A percentile compares a stretch with the other conserved stretches of the same genome.
Evolutionary conservation across 2,888 invertebrate species (phyloP).

Genomic region (Eustalomyia histrio): DNA sequence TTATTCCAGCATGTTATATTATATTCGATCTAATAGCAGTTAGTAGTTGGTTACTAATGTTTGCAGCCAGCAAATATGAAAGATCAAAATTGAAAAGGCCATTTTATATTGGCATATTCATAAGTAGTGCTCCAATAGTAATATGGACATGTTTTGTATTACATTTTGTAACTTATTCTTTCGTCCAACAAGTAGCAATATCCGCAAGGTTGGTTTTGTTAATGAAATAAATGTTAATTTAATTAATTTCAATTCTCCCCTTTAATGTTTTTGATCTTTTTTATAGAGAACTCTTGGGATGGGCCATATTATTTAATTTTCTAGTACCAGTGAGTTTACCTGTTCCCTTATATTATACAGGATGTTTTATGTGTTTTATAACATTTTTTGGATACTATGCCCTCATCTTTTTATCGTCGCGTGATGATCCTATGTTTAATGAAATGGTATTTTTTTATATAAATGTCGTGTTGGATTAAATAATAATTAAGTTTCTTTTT

Average conservation of each 20-base stretch:
- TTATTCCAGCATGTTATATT: conserved; percentile 49
- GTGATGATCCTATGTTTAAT: conserved; percentile 80
- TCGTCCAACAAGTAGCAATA: conserved; percentile 82
- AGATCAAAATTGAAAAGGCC: conserved; percentile 53
- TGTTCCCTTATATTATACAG: conserved; percentile 83
- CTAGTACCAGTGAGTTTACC: conserved; percentile 87
- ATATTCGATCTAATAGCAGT: conserved; percentile 47
- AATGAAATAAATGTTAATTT: background rate
- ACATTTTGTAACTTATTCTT: conserved; percentile 82
- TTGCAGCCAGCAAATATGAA: conserved; percentile 53
- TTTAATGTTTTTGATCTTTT: conserved; percentile 1
- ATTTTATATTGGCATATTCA: conserved; percentile 46
- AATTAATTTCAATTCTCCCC: background rate
- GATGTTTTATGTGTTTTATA: conserved; percentile 81
- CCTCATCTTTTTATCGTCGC: conserved; percentile 82
- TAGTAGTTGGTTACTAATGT: conserved; percentile 59
- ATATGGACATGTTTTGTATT: conserved; percentile 82
- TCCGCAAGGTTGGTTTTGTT: conserved; percentile 77
- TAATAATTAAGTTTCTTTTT: conserved; percentile 14
- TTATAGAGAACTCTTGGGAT: conserved; percentile 84
- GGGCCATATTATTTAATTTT: conserved; percentile 87
- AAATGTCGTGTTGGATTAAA: conserved; percentile 3
- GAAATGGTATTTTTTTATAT: conserved; percentile 79
- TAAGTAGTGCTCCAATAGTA: conserved; percentile 68
- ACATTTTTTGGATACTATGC: conserved; percentile 83